Conservation (phyloP, 2,888 invertebrate species). For the Holacanthella duospinosa region DNA sequence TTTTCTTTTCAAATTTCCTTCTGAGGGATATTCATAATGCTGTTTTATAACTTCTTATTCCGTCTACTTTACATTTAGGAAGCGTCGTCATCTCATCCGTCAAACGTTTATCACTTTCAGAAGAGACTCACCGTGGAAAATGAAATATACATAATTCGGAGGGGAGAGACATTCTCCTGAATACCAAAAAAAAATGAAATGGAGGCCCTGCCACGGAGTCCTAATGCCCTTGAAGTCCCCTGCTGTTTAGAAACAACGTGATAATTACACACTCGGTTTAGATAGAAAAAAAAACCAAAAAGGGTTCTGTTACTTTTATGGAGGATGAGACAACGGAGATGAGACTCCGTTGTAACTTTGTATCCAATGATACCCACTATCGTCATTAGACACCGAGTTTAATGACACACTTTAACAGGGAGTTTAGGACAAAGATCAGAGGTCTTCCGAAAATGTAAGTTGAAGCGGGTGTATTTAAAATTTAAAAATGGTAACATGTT, state of each 20-base stretch:
- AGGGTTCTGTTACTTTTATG: constrained; percentile 3
- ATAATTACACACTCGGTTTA: constrained; percentile 11
- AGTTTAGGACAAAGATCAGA: too few species aligned
- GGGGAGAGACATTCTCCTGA: not conserved
- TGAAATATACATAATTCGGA: not conserved
- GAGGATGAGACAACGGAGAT: not conserved
- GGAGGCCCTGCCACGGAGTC: not conserved
- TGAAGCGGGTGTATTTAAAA: too few species aligned
- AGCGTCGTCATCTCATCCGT: constrained; percentile 2
- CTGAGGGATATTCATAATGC: not conserved
- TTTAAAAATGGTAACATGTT: too few species aligned
- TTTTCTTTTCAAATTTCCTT: constrained; percentile 5
- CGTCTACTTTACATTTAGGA: not conserved
- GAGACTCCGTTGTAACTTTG: not conserved
- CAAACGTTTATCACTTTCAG: constrained; percentile 2
- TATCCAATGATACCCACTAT: not conserved
- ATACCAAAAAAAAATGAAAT: not conserved
- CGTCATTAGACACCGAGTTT: not conserved
- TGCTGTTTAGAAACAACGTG: constrained; percentile 13
- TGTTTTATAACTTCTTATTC: not conserved
- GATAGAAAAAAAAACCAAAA: not conserved
- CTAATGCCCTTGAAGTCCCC: constrained; percentile 12
- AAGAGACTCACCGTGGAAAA: not conserved
- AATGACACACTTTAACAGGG: not conserved
- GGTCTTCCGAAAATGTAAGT: too few species aligned